Conservation (phyloP, 2,888 invertebrate genomes). For the Homarus gammarus region DNA sequence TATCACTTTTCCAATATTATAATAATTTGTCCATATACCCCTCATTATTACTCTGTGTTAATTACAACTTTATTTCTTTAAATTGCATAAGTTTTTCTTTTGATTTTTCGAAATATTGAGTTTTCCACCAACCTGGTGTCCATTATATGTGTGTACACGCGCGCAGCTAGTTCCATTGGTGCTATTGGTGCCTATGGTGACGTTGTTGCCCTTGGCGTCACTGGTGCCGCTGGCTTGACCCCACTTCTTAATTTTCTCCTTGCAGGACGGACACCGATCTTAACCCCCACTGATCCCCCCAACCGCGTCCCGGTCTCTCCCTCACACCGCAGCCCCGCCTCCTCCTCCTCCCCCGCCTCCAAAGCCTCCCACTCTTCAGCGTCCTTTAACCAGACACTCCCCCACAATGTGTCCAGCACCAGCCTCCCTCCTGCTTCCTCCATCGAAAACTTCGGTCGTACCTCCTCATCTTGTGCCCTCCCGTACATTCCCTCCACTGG, state of each 20-base stretch:
- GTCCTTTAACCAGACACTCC: background rate
- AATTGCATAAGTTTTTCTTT: conserved; percentile 7
- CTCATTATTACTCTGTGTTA: no score
- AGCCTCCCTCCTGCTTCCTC: no score
- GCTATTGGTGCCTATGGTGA: background rate
- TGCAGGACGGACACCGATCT: background rate
- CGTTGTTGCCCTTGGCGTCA: background rate
- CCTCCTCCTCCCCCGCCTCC: background rate
- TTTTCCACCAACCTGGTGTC: no score
- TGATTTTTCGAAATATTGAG: no score
- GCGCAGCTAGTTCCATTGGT: background rate
- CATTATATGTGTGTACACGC: no score
- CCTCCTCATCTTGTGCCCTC: no score
- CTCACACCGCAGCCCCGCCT: background rate
- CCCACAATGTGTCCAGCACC: background rate
- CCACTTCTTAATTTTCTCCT: background rate
- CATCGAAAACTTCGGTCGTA: no score
- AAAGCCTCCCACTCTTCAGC: background rate
- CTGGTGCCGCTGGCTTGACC: background rate
- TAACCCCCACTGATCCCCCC: background rate
- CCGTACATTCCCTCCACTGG: background rate
- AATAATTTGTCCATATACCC: no score
- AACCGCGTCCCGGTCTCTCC: background rate
- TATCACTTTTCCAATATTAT: no score
- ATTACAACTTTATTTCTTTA: background rate